Evolutionary conservation across 2,113 vertebrate species (phyloP), one percentile per base, ranked within the genome.

Genomic region (Prionailurus bengalensis): DNA sequence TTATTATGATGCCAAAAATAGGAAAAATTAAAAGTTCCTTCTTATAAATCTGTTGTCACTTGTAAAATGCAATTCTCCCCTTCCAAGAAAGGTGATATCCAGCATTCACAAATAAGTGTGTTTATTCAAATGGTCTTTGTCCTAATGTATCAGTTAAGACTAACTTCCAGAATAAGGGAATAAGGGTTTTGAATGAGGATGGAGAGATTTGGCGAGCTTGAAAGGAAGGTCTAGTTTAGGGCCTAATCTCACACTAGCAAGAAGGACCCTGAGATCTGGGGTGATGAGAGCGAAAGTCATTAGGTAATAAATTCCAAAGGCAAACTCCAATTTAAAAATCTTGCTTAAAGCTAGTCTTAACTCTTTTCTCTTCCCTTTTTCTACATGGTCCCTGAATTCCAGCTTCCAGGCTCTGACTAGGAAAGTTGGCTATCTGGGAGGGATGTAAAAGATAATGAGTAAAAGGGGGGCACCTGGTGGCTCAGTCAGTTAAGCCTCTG

Each of bases 21-120:
- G n/a, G 80, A 78, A 78, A 79, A 65, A 91, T 85, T 33, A 55
- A 71, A 96, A 78, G 55, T 63, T 58, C 36, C 55, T 91, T 89
- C 36, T 29, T 42, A 39, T 53, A 96, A 84, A 66, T 17, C 27
- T 5, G 51, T 17, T 73, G 68, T 31, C 48, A 80, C 51, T 76
- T 95, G 27, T 65, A 92, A 97, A 81, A 91, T 42, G 55, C 39
- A 89, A 15, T 14, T 4, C 14, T 45, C 61, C 4, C 17, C 45
- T 2, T 3, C 29, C 39, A 55, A 68, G 65, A 45, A 91, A 91
- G 84, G 80, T 23, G 45, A 70, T 70, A 68, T 1, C 86, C 36
- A 74, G 39, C 74, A 76, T 71, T 92, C 65, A 89, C 66, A 48
- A n/a, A 95, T 53, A 33, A 68, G 5, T 70, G 23, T 63, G 79